Evolutionary conservation across 2,888 invertebrate genomes (phyloP), one percentile per base, ranked within the genome.

Genomic region (Agrotis exclamationis): DNA sequence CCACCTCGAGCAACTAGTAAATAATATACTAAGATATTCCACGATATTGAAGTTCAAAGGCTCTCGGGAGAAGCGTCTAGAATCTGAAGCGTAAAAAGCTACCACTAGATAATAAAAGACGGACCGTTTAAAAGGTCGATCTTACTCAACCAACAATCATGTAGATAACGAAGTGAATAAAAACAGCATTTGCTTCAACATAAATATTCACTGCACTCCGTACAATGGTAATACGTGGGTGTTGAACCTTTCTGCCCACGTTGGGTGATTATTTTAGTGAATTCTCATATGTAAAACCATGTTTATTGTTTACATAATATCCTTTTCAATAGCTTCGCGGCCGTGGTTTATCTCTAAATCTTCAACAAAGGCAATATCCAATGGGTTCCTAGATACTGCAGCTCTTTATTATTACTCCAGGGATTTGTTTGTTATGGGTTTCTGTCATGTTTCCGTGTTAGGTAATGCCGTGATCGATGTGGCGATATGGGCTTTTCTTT

Each of bases 41-140:
- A 84, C 85, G 68, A 84, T 77, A 82, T 70, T 75, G 80, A 81
- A 81, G 87, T 88, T 90, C 89, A 93, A 91, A 91, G 89, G 85
- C 72, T 78, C 73, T 67, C 39, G 63, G 75, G 76, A 72, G 76
- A 85, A 84, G 76, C 76, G 84, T 87, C 87, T 88, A 85, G 89
- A 91, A 88, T 86, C 85, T 86, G 82, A 90, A 90, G 90, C 89
- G 90, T 91, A 86, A 90, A 90, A 89, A 86, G 82, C 72, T 76
- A 70, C 82, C 75, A 82, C 82, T 78, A 87, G 79, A 85, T 85
- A 88, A 85, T 82, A 89, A 87, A 87, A 84, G 69, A 74, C 73
- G 65, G 69, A 70, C 57, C 63, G 45, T 80, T 80, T 80, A 64
- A 60, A 77, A 79, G 63, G 80, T 80, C 54, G 62, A 83, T 83